These are phyloP conservation scores for Trichomycterus rosablanca DNA, from an alignment of 2,113 vertebrate genomes.

Conservation along the genomic window DNA sequence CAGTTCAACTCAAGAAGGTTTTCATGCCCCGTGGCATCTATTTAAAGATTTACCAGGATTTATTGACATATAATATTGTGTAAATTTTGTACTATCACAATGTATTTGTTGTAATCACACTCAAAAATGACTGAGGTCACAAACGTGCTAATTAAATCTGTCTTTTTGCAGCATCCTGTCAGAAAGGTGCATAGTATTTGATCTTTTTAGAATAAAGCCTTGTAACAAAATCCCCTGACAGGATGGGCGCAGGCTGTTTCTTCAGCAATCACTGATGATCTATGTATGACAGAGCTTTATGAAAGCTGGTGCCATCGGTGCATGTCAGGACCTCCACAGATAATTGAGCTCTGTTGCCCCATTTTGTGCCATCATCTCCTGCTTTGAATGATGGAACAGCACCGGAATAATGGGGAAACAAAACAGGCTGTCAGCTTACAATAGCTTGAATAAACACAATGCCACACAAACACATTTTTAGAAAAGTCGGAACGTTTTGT, in stretches of 20 bases:
- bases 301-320: constrained; percentile 54
- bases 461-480: too few relatives aligned
- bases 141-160: too few relatives aligned
- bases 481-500: too few relatives aligned
- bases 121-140: too few relatives aligned
- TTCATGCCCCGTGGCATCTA: too few relatives aligned
- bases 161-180: too few relatives aligned
- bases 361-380: constrained; percentile 50
- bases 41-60: too few relatives aligned
- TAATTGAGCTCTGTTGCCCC: constrained; percentile 58
- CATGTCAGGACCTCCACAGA: constrained; percentile 51
- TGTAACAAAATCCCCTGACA: constrained; percentile 34
- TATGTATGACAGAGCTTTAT: constrained; percentile 47
- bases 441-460: constrained; percentile 40
- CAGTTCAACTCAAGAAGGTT: too few relatives aligned
- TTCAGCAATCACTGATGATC: constrained; percentile 43
- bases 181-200: too few relatives aligned
- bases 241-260: constrained; percentile 37
- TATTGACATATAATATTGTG: too few relatives aligned
- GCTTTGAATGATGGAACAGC: constrained; percentile 48
- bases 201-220: constrained; percentile 34
- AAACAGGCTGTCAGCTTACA: constrained; percentile 48
- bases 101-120: too few relatives aligned
- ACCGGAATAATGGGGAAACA: constrained; percentile 52
- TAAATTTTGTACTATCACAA: too few relatives aligned